These are phyloP conservation scores for Mesembrinibis cayennensis DNA, from an alignment of 2,113 vertebrate genomes.

Conservation along the genomic window DNA sequence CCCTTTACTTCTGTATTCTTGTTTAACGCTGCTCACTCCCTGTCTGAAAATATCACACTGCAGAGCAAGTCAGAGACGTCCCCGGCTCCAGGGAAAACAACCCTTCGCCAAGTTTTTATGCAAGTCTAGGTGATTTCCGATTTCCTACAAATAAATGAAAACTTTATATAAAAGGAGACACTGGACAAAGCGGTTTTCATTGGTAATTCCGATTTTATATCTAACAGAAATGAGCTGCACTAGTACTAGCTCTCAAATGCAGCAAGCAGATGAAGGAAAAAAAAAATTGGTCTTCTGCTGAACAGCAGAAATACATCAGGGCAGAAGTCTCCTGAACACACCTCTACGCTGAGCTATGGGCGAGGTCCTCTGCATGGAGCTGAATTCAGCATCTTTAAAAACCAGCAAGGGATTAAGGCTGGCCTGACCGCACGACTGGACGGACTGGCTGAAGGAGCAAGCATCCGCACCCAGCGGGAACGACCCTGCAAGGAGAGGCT, in stretches of 20 bases:
- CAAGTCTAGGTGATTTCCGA: not conserved
- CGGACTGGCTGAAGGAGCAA: not conserved
- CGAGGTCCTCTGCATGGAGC: not conserved
- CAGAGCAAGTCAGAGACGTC: not conserved
- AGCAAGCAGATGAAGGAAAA: not conserved
- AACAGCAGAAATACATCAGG: not conserved
- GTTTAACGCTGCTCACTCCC: not conserved
- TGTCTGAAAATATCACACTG: not conserved
- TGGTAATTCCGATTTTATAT: not conserved
- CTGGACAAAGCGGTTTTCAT: not conserved
- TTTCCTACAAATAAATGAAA: not conserved
- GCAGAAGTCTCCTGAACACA: not conserved
- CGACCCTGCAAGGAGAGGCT: not conserved
- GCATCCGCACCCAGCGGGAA: not conserved
- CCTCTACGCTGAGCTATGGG: fast-evolving
- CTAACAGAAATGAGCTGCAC: not conserved
- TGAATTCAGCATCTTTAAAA: not conserved
- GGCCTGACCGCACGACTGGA: not conserved
- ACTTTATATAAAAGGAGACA: not conserved
- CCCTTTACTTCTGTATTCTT: not conserved
- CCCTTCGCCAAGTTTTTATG: not conserved
- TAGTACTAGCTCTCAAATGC: not conserved
- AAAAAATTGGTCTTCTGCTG: not conserved
- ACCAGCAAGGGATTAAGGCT: not conserved
- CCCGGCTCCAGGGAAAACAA: not conserved